Evolutionary conservation across 1,140 invertebrate species (phyloP).

Genomic region (Drosophila kohkoa): DNA sequence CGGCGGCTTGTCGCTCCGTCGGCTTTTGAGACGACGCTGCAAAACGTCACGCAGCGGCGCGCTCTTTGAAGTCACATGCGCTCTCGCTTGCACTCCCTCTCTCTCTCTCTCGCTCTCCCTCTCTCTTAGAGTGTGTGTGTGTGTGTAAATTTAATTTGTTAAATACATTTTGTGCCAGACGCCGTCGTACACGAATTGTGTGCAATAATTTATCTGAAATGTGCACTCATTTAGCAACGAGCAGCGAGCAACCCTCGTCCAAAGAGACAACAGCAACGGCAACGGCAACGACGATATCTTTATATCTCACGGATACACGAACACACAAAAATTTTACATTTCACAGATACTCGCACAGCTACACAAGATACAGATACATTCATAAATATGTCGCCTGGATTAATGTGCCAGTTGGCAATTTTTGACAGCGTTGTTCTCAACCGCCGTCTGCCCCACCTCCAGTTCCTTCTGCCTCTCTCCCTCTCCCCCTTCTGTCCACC

Average conservation of each 20-base stretch:
- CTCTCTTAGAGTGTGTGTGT: constrained; percentile 26
- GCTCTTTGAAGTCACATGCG: constrained; percentile 61
- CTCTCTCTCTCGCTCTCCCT: constrained; percentile 10
- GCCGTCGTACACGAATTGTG: constrained; percentile 75
- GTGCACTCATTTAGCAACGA: constrained; percentile 78
- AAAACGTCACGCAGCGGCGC: constrained; percentile 52
- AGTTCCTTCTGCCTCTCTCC: neutral
- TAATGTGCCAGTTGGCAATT: constrained; percentile 82
- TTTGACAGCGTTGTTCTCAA: constrained; percentile 72
- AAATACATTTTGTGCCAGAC: constrained; percentile 74
- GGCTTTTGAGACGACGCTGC: constrained; percentile 10
- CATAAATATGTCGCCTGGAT: constrained; percentile 83
- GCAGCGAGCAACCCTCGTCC: constrained; percentile 79
- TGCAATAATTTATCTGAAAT: constrained; percentile 84
- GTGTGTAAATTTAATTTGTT: constrained; percentile 83
- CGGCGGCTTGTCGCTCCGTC: constrained; percentile 30
- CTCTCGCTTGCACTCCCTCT: constrained; percentile 17
- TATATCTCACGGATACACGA: constrained; percentile 78
- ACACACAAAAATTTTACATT: constrained; percentile 46
- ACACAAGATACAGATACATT: constrained; percentile 63
- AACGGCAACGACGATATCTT: constrained; percentile 62
- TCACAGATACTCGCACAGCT: constrained; percentile 46
- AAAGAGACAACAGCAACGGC: constrained; percentile 34
- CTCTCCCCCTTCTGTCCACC: neutral
- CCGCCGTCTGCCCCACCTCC: constrained; percentile 29